Conservation (phyloP, 1,140 invertebrate genomes). For the Neomicropteryx cornuta region DNA sequence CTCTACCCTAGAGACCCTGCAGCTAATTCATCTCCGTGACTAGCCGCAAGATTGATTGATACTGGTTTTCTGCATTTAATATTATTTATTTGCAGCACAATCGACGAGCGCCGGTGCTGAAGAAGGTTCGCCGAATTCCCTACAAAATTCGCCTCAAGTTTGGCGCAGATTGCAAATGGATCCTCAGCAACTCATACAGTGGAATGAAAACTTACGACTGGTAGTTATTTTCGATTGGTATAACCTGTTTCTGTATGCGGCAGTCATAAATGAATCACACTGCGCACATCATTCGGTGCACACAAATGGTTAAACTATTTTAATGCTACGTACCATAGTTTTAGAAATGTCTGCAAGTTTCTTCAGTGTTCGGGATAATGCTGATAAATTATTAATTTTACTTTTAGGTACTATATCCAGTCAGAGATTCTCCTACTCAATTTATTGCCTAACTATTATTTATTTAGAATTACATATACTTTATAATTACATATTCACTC, state of each 20-base stretch:
- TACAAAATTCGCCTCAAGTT: conserved; percentile 35
- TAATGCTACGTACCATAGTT: not conserved
- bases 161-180: conserved; percentile 52
- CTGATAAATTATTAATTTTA: too few relatives aligned
- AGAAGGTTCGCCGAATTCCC: conserved; percentile 33
- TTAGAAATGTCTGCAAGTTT: too few relatives aligned
- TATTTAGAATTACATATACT: too few relatives aligned
- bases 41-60: too few relatives aligned
- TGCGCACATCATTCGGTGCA: conserved; percentile 14
- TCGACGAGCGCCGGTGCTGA: conserved; percentile 31
- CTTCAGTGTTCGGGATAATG: too few relatives aligned
- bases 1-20: too few relatives aligned
- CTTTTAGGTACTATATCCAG: too few relatives aligned
- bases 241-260: not conserved
- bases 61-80: too few relatives aligned
- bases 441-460: too few relatives aligned
- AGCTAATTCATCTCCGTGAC: too few relatives aligned
- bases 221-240: conserved; percentile 23
- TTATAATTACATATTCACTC: too few relatives aligned
- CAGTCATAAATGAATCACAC: not conserved
- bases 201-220: conserved; percentile 54
- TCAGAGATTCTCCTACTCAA: too few relatives aligned
- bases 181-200: conserved; percentile 47
- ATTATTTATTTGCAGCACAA: conserved; percentile 26
- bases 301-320: conserved; percentile 19